Percentiles rank a stretch among this genome's conserved stretches.
These are phyloP conservation scores for Amazona vittata DNA, from an alignment of 2,113 vertebrate genomes.

Conservation along the genomic window DNA sequence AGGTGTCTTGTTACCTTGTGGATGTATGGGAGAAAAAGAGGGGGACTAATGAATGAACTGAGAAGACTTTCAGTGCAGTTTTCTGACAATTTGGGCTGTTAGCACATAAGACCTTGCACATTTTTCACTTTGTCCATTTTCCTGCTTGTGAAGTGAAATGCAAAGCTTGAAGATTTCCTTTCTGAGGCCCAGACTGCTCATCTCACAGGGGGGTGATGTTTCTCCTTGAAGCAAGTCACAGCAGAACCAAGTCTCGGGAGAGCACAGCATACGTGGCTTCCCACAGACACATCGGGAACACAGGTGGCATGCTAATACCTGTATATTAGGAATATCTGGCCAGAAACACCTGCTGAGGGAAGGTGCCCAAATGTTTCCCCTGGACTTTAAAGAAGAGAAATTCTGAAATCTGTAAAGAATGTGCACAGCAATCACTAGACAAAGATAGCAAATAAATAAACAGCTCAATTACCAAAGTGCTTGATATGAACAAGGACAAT, in stretches of 20 bases:
- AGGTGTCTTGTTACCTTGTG: neutral
- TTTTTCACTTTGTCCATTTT: neutral
- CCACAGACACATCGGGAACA: neutral
- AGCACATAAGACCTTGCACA: neutral
- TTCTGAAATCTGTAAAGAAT: neutral
- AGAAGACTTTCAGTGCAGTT: neutral
- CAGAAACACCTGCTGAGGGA: neutral
- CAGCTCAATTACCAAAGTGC: neutral
- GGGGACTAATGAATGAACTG: neutral
- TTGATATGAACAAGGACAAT: neutral
- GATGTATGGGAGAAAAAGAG: neutral
- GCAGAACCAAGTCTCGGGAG: neutral
- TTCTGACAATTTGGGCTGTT: neutral
- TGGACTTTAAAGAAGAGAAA: neutral
- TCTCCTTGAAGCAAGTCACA: neutral
- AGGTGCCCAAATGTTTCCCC: neutral
- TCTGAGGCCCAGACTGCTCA: neutral
- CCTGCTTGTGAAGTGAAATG: neutral
- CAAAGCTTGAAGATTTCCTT: neutral
- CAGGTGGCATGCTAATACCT: neutral
- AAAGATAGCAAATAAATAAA: neutral
- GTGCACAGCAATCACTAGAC: neutral
- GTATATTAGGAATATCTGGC: neutral
- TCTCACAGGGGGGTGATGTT: neutral
- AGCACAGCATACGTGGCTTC: neutral